Base-by-base conservation (phyloP, 1,140 invertebrate genomes). In the Phenacoccus solenopsis region DNA sequence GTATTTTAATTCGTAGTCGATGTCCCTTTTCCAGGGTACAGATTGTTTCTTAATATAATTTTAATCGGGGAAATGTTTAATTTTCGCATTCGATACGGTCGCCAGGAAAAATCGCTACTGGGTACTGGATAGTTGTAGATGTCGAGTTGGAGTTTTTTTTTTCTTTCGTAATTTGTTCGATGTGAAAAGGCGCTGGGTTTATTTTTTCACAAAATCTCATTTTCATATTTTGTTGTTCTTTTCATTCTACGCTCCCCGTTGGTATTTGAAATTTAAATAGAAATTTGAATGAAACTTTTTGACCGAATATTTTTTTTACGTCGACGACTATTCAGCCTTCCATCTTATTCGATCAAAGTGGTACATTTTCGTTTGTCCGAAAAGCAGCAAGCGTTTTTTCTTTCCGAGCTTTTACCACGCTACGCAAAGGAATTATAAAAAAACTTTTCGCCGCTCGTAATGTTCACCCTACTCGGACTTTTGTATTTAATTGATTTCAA, bases 401-500 rank as follows among this genome's bases (percentile, higher is more conserved):
- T 16, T 49, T 49, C 16, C 5, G 5, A 10, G 3, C 20, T 49
- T 49, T 49, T n/a, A n/a, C n/a, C n/a, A n/a, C 5, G 16, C 4
- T 9, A 16, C 20, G 4, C 38, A 49, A 64, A 64, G 59, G 10
- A 9, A 64, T n/a, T 38, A 38, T 3, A 64, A 24, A 64, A 64
- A 25, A 64, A 64, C 59, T 20, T 64, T 64, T 22, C 25, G 25
- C 59, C 20, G 32, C 32, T n/a, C 32, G 9, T 64, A 64, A 64
- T 27, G 21, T 24, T 64, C 59, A 64, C 59, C 25, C 25, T 64
- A 64, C 9, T 24, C 59, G 59, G 59, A 64, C 59, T 64, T 64
- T 64, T 64, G 25, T 24, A 64, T 64, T 64, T 64, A 64, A 64
- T 64, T 64, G 59, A 64, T 64, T 64, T 64, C 59, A 27, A 24